Evolutionary conservation across 2,888 invertebrate genomes (phyloP).

Genomic region (Agapostemon virescens): DNA sequence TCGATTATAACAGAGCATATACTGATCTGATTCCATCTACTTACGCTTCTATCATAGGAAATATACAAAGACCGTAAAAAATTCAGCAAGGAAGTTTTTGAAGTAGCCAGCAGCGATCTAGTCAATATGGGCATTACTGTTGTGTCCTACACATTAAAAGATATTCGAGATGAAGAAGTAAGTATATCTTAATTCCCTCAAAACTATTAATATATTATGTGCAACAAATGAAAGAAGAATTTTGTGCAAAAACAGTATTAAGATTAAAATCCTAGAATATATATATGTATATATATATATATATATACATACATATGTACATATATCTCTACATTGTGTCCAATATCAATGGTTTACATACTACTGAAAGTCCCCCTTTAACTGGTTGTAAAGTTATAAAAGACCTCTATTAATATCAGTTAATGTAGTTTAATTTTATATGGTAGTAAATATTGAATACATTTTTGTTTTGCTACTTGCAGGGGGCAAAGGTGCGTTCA

Average conservation of each 20-base stretch:
- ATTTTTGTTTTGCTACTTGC: constrained; percentile 79
- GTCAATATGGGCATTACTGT: constrained; percentile 98
- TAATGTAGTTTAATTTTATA: constrained; percentile 60
- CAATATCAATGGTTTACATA: constrained; percentile 8
- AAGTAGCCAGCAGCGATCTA: constrained; percentile 96
- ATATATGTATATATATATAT: neutral
- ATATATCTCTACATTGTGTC: neutral
- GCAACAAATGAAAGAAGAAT: constrained; percentile 27
- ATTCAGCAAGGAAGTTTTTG: constrained; percentile 96
- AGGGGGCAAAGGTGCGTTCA: constrained; percentile 86
- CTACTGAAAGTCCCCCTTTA: constrained; percentile 66
- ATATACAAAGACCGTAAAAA: constrained; percentile 98
- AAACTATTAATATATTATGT: constrained; percentile 11
- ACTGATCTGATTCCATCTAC: constrained; percentile 27
- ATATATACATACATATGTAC: neutral
- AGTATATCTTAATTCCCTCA: constrained; percentile 66
- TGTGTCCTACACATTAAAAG: constrained; percentile 96
- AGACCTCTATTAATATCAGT: constrained; percentile 53
- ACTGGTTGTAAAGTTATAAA: constrained; percentile 43
- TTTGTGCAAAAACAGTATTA: constrained; percentile 18
- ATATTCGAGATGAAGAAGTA: constrained; percentile 97
- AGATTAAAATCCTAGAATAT: constrained; percentile 11
- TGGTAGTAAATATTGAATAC: constrained; percentile 70
- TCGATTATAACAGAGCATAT: neutral
- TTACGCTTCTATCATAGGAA: constrained; percentile 82